Conservation (phyloP, 1,140 invertebrate genomes). For the silkworm (Bombyx mori) region ASM3026992v2 NC_085111.1:2810001-2810500, state of each 20-base stretch:
- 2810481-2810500: conserved; percentile 19
- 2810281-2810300: conserved; percentile 18
- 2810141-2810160: conserved; percentile 3
- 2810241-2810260: conserved; percentile 45
- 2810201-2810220: conserved; percentile 14
- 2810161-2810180: conserved; percentile 26
- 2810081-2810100: conserved; percentile 18
- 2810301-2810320: conserved; percentile 53
- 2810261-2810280: conserved; percentile 55
- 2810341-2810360: conserved; percentile 66
- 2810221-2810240: conserved; percentile 57
- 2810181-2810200: conserved; percentile 20
- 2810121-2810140: conserved; percentile 5
- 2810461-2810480: conserved; percentile 48
- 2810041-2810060: conserved; percentile 17
- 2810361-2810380: conserved; percentile 60
- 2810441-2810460: conserved; percentile 45
- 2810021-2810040: conserved; percentile 3
- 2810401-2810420: conserved; percentile 54
- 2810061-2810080: conserved; percentile 34
- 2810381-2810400: conserved; percentile 59
- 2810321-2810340: conserved; percentile 60
- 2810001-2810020: too few species aligned
- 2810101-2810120: conserved; percentile 27
- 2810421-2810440: conserved; percentile 47